A percentile compares a stretch with the other conserved stretches of the same genome.
phyloP scores from a whole-genome alignment of 2,113 vertebrate species.

The Dascyllus trimaculatus region DNA sequence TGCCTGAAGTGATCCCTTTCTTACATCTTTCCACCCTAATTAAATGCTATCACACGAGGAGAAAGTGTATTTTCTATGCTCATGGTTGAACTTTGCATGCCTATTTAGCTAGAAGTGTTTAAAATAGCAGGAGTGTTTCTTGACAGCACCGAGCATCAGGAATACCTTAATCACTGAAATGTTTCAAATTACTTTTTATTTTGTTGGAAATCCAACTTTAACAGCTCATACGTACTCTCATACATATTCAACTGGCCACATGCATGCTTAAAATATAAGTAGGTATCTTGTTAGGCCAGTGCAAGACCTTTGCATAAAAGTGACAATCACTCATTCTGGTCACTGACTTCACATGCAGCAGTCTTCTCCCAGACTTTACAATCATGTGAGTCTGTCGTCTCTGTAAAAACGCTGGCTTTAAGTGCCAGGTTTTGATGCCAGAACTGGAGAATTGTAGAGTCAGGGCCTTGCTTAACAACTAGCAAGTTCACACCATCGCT shows the following conservation, averaged over 20 bases:
- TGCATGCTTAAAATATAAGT: no score
- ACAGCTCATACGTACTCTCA: no score
- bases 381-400: no score
- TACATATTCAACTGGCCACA: no score
- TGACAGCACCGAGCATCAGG: neutral
- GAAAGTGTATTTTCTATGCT: constrained; percentile 25
- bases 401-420: no score
- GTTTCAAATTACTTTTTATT: no score
- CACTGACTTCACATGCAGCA: neutral
- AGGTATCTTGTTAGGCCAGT: neutral
- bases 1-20: constrained; percentile 21
- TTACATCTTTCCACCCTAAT: constrained; percentile 28
- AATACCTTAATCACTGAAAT: neutral
- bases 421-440: no score
- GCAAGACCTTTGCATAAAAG: neutral
- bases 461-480: neutral
- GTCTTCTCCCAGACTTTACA: neutral
- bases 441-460: neutral
- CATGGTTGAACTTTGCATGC: constrained; percentile 4
- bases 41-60: constrained; percentile 12
- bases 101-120: neutral
- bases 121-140: neutral
- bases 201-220: no score
- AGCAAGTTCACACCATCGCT: no score
- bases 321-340: constrained; percentile 8